Conservation (phyloP, 2,888 invertebrate species). For the Drosophila rellima region DNA sequence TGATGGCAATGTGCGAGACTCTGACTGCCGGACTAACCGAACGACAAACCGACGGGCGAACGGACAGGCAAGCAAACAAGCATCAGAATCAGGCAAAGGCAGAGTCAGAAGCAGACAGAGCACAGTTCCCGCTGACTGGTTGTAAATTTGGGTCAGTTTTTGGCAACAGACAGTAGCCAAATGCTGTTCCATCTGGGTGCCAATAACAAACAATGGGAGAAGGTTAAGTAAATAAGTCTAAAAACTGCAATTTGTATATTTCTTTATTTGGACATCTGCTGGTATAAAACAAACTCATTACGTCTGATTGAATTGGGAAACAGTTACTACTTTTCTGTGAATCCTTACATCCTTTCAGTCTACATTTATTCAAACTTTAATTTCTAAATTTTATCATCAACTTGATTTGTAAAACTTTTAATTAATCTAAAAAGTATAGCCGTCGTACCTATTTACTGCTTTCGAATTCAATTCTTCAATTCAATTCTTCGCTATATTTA, state of each 20-base stretch:
- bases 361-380: no score
- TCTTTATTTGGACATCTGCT: constrained; percentile 28
- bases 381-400: no score
- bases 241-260: constrained; percentile 20
- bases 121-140: constrained; percentile 28
- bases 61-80: constrained; percentile 55
- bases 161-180: constrained; percentile 60
- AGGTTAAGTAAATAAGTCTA: constrained; percentile 30
- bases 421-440: no score
- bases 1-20: constrained; percentile 55
- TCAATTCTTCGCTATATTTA: no score
- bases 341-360: no score
- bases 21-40: constrained; percentile 14
- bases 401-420: no score
- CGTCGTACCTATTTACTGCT: no score
- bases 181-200: constrained; percentile 44
- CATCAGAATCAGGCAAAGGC: constrained; percentile 25
- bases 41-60: constrained; percentile 16
- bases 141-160: constrained; percentile 78
- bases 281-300: constrained; percentile 12
- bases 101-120: constrained; percentile 2
- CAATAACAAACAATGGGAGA: constrained; percentile 60
- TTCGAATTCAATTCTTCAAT: no score
- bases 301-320: constrained; percentile 14
- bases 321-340: no score